Evolutionary conservation across 92 coral and sea anemone genomes (phyloP), one percentile per base, ranked within the genome.

Genomic region (Desmophyllum pertusum): DNA sequence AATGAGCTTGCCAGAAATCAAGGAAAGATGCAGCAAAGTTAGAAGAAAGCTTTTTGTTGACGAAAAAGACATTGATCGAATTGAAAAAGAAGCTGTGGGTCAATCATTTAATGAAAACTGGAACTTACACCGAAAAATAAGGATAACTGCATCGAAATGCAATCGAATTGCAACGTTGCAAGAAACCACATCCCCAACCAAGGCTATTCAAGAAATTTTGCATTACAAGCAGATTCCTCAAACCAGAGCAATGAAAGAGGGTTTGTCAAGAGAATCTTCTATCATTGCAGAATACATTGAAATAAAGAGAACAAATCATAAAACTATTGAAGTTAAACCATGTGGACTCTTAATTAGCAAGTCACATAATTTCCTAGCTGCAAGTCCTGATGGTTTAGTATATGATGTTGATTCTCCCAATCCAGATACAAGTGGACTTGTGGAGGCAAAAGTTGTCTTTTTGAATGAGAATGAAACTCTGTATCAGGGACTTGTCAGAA

Each of bases 61-160:
- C n/a, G n/a, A n/a, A n/a, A n/a, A n/a, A n/a, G n/a, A n/a, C 43
- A 59, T 84, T 35, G 45, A 41, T 62, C 36, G 45, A 65, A 78
- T 78, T 55, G 84, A 90, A 51, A 75, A 71, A 46, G 70, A 76
- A 79, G 83, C n/a, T n/a, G n/a, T n/a, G n/a, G n/a, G n/a, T n/a
- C n/a, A n/a, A n/a, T n/a, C n/a, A n/a, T n/a, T n/a, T n/a, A n/a
- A n/a, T n/a, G n/a, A n/a, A n/a, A n/a, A n/a, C 93, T 45, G 93
- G 93, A 46, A 76, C 62, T 19, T 70, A 1, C 83, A 67, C 18
- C 70, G 90, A 66, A 90, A 86, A 70, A 48, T 75, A 62, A 80
- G 93, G 31, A 86, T 90, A 66, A 90, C 93, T 30, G 90, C 93
- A 66, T 86, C 88, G 18, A 74, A 86, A 77, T 90, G 85, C 55